Conservation (phyloP, 1,140 invertebrate genomes). For the Drosophila athabasca region DNA sequence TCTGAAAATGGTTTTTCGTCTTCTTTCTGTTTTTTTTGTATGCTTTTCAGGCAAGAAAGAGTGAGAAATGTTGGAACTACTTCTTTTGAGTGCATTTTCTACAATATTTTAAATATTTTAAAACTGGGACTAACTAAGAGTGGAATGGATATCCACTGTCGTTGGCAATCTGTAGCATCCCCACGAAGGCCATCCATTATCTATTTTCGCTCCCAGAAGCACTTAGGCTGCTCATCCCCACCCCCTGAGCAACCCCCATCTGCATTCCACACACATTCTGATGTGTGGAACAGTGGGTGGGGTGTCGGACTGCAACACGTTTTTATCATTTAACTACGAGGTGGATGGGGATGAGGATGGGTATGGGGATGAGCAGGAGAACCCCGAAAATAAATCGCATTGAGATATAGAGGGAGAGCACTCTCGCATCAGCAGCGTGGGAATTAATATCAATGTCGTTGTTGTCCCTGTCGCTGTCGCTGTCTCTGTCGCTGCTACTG, state of each 20-base stretch:
- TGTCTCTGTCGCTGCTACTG: slow-evolving; percentile 38
- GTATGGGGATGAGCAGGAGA: neutral
- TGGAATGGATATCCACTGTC: too few species aligned
- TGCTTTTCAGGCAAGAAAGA: neutral
- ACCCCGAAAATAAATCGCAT: slow-evolving; percentile 44
- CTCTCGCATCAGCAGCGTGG: slow-evolving; percentile 68
- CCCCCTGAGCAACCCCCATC: neutral
- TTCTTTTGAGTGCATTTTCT: slow-evolving; percentile 10
- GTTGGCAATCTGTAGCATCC: neutral
- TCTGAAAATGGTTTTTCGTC: slow-evolving; percentile 31
- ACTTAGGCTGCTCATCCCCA: slow-evolving; percentile 42
- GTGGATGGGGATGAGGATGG: neutral
- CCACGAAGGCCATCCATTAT: slow-evolving; percentile 49
- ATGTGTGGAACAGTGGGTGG: neutral
- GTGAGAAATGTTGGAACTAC: slow-evolving; percentile 20
- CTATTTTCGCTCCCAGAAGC: slow-evolving; percentile 57
- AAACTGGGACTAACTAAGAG: too few species aligned
- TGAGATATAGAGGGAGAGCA: slow-evolving; percentile 25
- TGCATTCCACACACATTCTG: neutral
- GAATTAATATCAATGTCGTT: slow-evolving; percentile 81
- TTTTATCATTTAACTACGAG: slow-evolving; percentile 72
- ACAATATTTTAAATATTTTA: too few species aligned
- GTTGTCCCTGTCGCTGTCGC: slow-evolving; percentile 26
- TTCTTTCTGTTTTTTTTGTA: too few species aligned
- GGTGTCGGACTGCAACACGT: slow-evolving; percentile 53